Evolutionary conservation across 2,797 vertebrate genomes (phyloP), one percentile per base, ranked within the genome.

Genomic region (Caiman crocodilus): DNA sequence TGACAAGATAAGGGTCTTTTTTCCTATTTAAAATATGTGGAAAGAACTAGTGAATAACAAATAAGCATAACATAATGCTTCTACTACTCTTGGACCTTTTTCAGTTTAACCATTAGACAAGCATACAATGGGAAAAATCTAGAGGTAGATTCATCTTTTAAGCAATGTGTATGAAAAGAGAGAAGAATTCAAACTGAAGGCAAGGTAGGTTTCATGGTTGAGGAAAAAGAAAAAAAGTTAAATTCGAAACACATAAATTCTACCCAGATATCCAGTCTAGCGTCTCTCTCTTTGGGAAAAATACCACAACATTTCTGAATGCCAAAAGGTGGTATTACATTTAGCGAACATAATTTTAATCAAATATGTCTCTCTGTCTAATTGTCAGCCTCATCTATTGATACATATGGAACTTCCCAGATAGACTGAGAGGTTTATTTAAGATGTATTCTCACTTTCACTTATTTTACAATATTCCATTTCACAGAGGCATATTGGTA

Each of bases 181-280:
- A 2, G 69, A 84, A 64, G 6, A 87, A 14, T 7, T 90, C 9
- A 28, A 84, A 88, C 35, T 11, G 25, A 23, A 79, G 74, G 14
- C 0, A 65, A 32, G 73, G 9, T 35, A 23, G 21, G 3, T 3
- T 42, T 4, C 63, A 42, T 61, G 21, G 30, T 2, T 84, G 30
- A 78, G 59, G 42, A 7, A 42, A 42, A 42, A 42, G 8, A 42
- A 42, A 42, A 84, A 88, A 79, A 79, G 18, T 14, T 89, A 84
- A 94, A 75, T 20, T 65, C 32, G 65, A 50, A 78, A 82, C 74
- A 28, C 4, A 88, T 18, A 67, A 82, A 65, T 82, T 86, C 77
- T 90, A 90, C 23, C 14, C 85, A 5, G 81, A 2, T 0, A 84
- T 82, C 65, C 81, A 56, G 5, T 3, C 82, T 84, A 76, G 76